These are phyloP conservation scores for Drosophila buzzatii DNA, from an alignment of 2,888 invertebrate species.

Conservation along the genomic window DNA sequence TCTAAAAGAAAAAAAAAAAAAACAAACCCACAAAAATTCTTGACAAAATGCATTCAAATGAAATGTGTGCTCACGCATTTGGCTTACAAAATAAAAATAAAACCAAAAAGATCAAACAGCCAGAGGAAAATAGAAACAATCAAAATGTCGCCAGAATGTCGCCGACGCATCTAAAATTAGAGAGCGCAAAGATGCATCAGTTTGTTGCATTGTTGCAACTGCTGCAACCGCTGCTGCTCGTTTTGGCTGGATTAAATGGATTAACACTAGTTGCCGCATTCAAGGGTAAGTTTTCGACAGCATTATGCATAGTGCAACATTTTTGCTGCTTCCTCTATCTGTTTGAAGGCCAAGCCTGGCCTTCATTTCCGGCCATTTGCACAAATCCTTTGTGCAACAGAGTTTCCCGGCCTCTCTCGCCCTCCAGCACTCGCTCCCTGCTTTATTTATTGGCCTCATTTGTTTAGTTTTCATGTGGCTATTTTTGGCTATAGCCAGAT, in stretches of 20 bases:
- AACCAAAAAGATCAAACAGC: slow-evolving; percentile 49
- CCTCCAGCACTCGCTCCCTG: slow-evolving; percentile 4
- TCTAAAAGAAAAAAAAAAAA: neutral
- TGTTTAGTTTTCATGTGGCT: slow-evolving; percentile 59
- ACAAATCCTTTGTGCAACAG: slow-evolving; percentile 43
- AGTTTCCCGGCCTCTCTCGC: slow-evolving; percentile 3
- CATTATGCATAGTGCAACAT: slow-evolving; percentile 13
- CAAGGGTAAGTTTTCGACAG: slow-evolving; percentile 80
- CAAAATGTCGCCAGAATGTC: slow-evolving; percentile 60
- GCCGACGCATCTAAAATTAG: slow-evolving; percentile 70
- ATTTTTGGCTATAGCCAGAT: slow-evolving; percentile 67
- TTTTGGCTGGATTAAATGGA: slow-evolving; percentile 82
- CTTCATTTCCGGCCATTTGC: slow-evolving; percentile 50
- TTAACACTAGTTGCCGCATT: slow-evolving; percentile 83
- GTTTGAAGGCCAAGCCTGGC: slow-evolving; percentile 62
- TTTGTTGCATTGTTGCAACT: slow-evolving; percentile 34
- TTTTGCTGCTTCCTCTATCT: neutral
- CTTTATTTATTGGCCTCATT: slow-evolving; percentile 73
- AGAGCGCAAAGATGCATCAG: slow-evolving; percentile 43
- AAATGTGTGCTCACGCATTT: slow-evolving; percentile 67
- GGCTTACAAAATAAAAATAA: slow-evolving; percentile 50
- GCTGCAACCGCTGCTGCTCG: slow-evolving; percentile 53
- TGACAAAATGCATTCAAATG: slow-evolving; percentile 73
- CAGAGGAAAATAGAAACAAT: slow-evolving; percentile 47
- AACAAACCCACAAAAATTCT: slow-evolving; percentile 22